Conservation (phyloP, 2,888 invertebrate genomes). For the Tribolium freemani region DNA sequence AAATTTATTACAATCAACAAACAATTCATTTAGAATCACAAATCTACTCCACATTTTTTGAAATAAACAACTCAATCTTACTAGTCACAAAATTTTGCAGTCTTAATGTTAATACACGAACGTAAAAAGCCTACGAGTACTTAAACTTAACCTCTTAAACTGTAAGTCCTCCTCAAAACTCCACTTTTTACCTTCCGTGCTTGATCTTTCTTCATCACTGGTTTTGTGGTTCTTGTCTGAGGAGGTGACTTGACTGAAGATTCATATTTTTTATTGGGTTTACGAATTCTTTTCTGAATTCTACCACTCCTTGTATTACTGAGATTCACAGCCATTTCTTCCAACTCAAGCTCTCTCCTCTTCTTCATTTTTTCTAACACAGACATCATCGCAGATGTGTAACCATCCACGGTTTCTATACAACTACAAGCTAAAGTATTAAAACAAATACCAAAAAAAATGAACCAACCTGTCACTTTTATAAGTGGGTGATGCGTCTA, state of each 20-base stretch:
- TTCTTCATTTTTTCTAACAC: slow-evolving; percentile 70
- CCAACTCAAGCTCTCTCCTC: slow-evolving; percentile 62
- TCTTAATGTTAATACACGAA: slow-evolving; percentile 42
- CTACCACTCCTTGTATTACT: slow-evolving; percentile 2
- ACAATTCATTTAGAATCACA: background rate
- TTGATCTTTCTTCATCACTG: slow-evolving; percentile 14
- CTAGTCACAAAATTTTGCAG: slow-evolving; percentile 28
- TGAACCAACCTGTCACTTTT: slow-evolving; percentile 56
- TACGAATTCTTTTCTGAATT: background rate
- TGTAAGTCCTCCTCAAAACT: slow-evolving; percentile 55
- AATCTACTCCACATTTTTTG: no score
- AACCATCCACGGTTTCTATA: slow-evolving; percentile 63
- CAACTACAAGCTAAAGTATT: slow-evolving; percentile 32
- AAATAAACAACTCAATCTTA: background rate
- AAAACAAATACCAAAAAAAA: background rate
- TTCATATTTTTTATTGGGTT: slow-evolving; percentile 19
- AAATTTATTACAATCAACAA: background rate
- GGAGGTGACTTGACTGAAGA: slow-evolving; percentile 10
- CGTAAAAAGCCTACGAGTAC: background rate
- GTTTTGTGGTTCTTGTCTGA: slow-evolving; percentile 3
- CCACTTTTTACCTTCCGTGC: slow-evolving; percentile 47
- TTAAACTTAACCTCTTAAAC: slow-evolving; percentile 56
- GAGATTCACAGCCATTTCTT: slow-evolving; percentile 34
- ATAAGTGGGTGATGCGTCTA: slow-evolving; percentile 61
- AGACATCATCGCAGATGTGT: slow-evolving; percentile 74